A percentile compares a stretch with the other conserved stretches of the same genome.
Conservation (phyloP, 2,113 vertebrate genomes). For the Microtus richardsoni region DNA sequence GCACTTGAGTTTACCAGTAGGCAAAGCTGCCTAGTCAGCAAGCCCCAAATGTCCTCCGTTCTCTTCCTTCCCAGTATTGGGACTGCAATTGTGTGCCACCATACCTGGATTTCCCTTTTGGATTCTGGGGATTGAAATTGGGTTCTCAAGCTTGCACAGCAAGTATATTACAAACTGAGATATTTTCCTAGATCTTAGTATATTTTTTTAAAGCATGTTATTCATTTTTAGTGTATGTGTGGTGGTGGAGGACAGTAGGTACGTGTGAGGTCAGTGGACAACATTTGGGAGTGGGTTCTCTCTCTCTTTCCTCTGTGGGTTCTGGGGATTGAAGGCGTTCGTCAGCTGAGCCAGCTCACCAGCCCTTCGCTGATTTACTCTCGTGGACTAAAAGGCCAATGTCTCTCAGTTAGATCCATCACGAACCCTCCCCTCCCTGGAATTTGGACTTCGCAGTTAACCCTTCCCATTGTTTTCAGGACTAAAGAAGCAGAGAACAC, state of each 20-base stretch:
- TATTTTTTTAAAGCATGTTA: too few species aligned
- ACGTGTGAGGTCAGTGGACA: neutral
- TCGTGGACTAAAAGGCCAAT: rapidly evolving
- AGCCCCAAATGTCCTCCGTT: too few species aligned
- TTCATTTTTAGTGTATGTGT: neutral
- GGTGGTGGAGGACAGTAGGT: neutral
- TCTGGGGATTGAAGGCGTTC: too few species aligned
- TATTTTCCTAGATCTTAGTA: neutral
- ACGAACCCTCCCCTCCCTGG: too few species aligned
- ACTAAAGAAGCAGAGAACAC: conserved; percentile 51
- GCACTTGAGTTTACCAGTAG: neutral
- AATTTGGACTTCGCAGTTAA: neutral
- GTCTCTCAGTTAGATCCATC: neutral
- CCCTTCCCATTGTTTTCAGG: neutral
- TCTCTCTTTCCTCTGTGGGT: neutral
- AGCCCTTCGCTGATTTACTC: neutral
- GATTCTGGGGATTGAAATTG: neutral
- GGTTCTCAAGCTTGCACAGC: neutral
- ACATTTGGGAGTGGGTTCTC: neutral
- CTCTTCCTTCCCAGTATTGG: neutral
- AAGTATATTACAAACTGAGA: neutral
- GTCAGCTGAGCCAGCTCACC: neutral
- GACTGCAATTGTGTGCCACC: neutral
- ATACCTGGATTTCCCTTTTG: neutral
- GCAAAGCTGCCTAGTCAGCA: too few species aligned